These are phyloP conservation scores for Australoheros scitulus DNA, from an alignment of 2,113 vertebrate genomes.

Conservation along the genomic window DNA sequence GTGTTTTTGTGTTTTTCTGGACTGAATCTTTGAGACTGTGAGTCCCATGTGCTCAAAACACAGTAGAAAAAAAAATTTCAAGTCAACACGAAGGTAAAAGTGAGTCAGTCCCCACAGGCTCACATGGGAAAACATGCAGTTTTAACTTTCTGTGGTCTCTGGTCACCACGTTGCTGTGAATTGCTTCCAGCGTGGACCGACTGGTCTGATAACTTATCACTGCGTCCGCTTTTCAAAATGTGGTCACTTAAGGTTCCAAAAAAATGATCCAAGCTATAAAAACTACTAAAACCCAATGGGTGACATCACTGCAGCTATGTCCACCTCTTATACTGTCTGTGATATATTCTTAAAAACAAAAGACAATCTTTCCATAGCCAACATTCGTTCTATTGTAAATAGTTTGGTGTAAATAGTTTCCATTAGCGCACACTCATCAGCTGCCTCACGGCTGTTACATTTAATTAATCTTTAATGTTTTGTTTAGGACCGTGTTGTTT, in stretches of 20 bases:
- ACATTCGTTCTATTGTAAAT: too few species aligned
- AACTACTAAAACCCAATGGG: neutral
- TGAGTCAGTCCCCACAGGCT: neutral
- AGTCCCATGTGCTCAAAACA: neutral
- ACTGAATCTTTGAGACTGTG: neutral
- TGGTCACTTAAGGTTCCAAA: neutral
- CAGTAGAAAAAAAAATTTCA: too few species aligned
- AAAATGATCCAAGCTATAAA: neutral
- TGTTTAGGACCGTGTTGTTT: too few species aligned
- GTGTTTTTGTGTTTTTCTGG: neutral
- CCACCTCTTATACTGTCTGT: neutral
- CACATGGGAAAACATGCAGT: neutral
- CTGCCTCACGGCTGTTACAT: too few species aligned
- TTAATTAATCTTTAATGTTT: too few species aligned
- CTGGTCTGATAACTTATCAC: neutral
- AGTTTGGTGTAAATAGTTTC: too few species aligned
- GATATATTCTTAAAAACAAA: too few species aligned
- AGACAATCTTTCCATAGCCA: too few species aligned
- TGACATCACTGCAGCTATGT: neutral
- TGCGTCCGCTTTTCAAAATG: neutral
- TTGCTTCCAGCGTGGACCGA: neutral
- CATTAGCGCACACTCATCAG: too few species aligned
- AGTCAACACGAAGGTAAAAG: neutral
- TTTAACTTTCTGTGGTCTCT: neutral
- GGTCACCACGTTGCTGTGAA: neutral